Base-by-base conservation (phyloP, 2,113 vertebrate species). In the Ochotona curzoniae region DNA sequence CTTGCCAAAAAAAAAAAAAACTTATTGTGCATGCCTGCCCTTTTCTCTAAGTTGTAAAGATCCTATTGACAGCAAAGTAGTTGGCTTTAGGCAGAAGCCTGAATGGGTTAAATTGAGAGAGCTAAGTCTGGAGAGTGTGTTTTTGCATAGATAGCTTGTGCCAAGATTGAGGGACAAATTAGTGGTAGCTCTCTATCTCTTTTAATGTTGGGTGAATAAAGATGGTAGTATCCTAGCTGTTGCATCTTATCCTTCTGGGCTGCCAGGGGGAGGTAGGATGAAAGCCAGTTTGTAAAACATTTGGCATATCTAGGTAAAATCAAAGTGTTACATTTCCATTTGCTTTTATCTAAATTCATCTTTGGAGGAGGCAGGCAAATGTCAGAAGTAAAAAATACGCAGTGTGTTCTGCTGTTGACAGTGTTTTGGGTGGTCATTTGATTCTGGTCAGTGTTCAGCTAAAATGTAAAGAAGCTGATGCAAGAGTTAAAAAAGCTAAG, bases 241-340 rank as follows among this genome's bases (percentile, higher is more conserved):
- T 66, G 30, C 20, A 78, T 38, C 66, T 63, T 64, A 63, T 87
- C 73, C 20, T 92, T 86, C 13, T 47, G 0, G 82, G 67, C 15
- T 79, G 79, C 69, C 60, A 70, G 57, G 32, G 84, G 18, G 30
- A 57, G 26, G 32, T 35, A 69, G n/a, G 44, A 30, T 75, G 17
- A 25, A 83, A 86, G 30, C 75, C 51, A 70, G 6, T 54, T 32
- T 88, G 14, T 15, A 83, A 90, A 47, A 64, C 51, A 90, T 8
- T 86, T 14, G 71, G 38, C 35, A 71, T 70, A 64, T 90, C 51
- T 73, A 87, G 76, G 32, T 88, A 71, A 93, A 93, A 28, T 95
- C 67, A 87, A 95, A 96, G 23, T 70, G 60, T 81, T 81, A 18
- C 17, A 51, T 89, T 76, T 90, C 20, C 25, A 21, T 81, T 74